Percentiles rank a stretch among this genome's conserved stretches.
Evolutionary conservation across 1,140 invertebrate species (phyloP).

Genomic region (Pantala flavescens): DNA sequence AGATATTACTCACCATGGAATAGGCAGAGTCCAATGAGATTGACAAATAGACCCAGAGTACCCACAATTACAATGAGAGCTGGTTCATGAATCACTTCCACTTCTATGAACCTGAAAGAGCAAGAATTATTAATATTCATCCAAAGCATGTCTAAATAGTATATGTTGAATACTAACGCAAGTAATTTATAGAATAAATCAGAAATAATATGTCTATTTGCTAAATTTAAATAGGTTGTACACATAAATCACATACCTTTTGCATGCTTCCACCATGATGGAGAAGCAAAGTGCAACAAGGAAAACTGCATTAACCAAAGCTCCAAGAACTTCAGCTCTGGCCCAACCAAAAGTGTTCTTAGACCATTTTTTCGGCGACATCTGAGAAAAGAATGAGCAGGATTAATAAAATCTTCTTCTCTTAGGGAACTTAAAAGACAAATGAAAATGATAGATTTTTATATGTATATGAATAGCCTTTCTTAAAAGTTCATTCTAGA

Average conservation of each 20-base stretch:
- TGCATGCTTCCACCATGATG: constrained; percentile 80
- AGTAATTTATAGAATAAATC: not conserved
- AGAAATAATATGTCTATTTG: no score
- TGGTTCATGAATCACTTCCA: constrained; percentile 71
- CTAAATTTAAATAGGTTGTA: no score
- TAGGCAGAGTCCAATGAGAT: constrained; percentile 68
- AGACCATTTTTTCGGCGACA: constrained; percentile 90
- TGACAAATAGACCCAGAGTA: constrained; percentile 66
- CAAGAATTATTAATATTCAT: constrained; percentile 16
- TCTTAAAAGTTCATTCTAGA: no score
- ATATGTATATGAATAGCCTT: no score
- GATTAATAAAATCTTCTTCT: constrained; percentile 8
- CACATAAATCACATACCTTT: constrained; percentile 41
- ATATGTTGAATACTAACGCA: constrained; percentile 11
- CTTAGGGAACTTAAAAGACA: constrained; percentile 12
- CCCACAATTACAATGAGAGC: constrained; percentile 66
- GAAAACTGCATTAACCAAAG: constrained; percentile 84
- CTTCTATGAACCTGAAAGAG: constrained; percentile 57
- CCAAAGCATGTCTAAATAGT: not conserved
- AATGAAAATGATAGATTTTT: constrained; percentile 16
- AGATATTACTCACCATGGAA: constrained; percentile 59
- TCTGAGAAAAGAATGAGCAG: constrained; percentile 52
- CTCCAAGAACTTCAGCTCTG: constrained; percentile 85
- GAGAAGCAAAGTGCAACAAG: constrained; percentile 88
- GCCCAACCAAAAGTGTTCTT: constrained; percentile 95